These are phyloP conservation scores for Caracal caracal DNA, from an alignment of 2,113 vertebrate species.

Conservation along the genomic window DNA sequence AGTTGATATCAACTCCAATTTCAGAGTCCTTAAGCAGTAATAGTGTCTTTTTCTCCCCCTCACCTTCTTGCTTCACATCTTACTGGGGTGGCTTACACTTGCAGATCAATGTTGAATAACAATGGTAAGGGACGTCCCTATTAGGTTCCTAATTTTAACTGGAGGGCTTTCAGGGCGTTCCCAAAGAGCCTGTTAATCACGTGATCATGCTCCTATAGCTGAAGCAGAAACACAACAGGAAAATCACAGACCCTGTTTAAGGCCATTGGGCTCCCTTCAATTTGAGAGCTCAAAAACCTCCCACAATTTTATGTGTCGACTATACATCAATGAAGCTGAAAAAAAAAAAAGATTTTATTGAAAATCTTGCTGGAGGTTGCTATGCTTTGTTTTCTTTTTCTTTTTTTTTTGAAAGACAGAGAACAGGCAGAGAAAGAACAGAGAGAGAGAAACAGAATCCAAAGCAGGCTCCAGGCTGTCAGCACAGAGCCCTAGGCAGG, in stretches of 20 bases:
- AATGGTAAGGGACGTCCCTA: too few species aligned
- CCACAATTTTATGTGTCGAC: background rate
- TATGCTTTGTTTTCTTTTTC: background rate
- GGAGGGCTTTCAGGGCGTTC: background rate
- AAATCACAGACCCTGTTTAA: background rate
- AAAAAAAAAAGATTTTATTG: background rate
- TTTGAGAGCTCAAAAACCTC: background rate
- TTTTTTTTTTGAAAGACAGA: too few species aligned
- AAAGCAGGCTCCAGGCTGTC: too few species aligned
- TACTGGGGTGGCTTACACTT: background rate
- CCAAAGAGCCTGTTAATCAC: background rate
- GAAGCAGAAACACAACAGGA: background rate
- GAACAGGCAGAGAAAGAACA: too few species aligned
- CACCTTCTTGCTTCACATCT: background rate
- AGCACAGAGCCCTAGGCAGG: too few species aligned
- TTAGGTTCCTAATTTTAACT: background rate
- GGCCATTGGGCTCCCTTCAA: background rate
- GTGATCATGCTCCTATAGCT: background rate
- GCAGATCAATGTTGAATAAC: background rate
- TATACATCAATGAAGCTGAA: background rate
- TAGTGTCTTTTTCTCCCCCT: background rate
- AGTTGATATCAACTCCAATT: background rate
- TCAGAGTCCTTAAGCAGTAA: background rate
- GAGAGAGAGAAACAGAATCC: too few species aligned
- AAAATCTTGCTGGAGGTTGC: background rate